These are phyloP conservation scores for Thysanoteuthis rhombus DNA, from an alignment of 2,888 invertebrate genomes.

Conservation along the genomic window DNA sequence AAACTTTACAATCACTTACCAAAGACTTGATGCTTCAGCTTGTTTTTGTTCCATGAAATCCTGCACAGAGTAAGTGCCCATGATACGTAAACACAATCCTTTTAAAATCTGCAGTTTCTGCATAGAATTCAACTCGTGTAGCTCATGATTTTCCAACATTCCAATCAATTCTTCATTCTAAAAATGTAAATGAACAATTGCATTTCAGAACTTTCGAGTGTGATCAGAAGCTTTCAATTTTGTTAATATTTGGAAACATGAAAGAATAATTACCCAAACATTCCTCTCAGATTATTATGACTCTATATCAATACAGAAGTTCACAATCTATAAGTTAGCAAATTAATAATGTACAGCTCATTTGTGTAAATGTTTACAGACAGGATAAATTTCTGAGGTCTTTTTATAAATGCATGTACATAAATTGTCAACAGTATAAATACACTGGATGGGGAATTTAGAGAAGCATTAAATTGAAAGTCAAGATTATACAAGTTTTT, in stretches of 20 bases:
- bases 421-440: background rate
- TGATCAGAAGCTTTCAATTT: background rate
- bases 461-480: background rate
- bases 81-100: conserved; percentile 63
- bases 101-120: conserved; percentile 62
- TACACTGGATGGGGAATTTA: background rate
- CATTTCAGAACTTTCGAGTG: background rate
- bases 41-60: conserved; percentile 66
- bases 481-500: no score
- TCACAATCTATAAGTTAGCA: no score
- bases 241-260: background rate
- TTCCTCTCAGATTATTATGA: background rate
- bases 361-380: background rate
- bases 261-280: background rate
- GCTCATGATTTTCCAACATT: conserved; percentile 59
- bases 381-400: background rate
- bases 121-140: conserved; percentile 56
- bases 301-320: no score
- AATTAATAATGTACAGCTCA: background rate
- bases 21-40: conserved; percentile 55
- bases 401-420: background rate
- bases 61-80: conserved; percentile 66
- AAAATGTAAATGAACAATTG: conserved; percentile 32
- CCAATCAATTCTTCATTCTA: conserved; percentile 62
- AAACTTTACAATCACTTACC: conserved; percentile 48